Base-by-base conservation (phyloP, 2,888 invertebrate genomes). In the Nemotelus nigrinus region DNA sequence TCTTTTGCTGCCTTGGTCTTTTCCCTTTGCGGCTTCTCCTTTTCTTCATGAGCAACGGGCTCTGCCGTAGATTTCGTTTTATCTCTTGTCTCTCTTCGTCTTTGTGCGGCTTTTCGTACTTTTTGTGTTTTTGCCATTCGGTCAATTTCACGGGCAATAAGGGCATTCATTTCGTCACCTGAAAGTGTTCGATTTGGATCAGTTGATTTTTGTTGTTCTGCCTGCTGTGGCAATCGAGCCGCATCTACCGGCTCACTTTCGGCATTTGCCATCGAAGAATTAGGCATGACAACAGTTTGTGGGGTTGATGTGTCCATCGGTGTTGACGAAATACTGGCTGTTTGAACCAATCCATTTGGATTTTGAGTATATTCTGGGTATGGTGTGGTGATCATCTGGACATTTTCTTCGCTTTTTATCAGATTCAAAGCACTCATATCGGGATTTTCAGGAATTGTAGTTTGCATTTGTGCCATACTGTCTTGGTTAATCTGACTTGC, bases 101-200 rank as follows among this genome's bases (percentile, higher is more conserved):
- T 41, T 39, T 74, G 74, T 3, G 45, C 4, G 3, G 48, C 2
- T 74, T 74, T 74, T 41, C 74, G 74, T 2, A 45, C 7, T 39
- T 60, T 60, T 25, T 74, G 60, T 6, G 74, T 39, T 39, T 44
- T 39, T 3, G 72, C 72, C 74, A 74, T 74, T 25, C 74, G 74
- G 41, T 74, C 74, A 41, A 74, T 74, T 41, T 74, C 74, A 3
- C 74, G 58, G 1, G 74, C 74, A 10, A 74, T 74, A 8, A 74
- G 25, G 2, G 43, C 50, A 43, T 74, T 74, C 74, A 74, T 74
- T 48, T 57, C 74, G 39, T 74, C 74, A 10, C 25, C n/a, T 39
- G 74, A 48, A 5, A 68, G 68, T 3, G 65, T 7, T 45, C 2
- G 47, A 10, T 4, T 45, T 2, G 2, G 45, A 2, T 64, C 45